Conservation (phyloP, 2,888 invertebrate species). For the Zeuzera pyrina region DNA sequence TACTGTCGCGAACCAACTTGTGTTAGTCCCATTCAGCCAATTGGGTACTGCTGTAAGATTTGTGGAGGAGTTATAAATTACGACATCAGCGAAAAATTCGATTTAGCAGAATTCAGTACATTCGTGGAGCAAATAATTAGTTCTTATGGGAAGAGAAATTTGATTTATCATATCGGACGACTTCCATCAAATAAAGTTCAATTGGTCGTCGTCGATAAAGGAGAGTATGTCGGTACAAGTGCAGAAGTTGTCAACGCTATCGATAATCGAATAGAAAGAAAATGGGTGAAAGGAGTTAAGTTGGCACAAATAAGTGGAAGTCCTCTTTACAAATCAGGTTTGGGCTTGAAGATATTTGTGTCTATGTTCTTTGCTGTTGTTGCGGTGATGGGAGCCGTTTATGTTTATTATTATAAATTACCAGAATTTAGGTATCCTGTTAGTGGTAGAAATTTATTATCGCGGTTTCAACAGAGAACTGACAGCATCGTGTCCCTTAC, state of each 20-base stretch:
- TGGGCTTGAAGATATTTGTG: conserved; percentile 41
- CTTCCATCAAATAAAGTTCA: conserved; percentile 35
- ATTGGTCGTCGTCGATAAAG: conserved; percentile 47
- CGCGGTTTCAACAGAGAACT: conserved; percentile 44
- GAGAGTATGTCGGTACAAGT: conserved; percentile 44
- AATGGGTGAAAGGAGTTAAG: conserved; percentile 33
- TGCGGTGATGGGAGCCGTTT: conserved; percentile 33
- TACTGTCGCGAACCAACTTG: conserved; percentile 44
- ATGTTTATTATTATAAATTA: conserved; percentile 47
- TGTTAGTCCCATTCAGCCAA: conserved; percentile 42
- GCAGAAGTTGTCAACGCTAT: conserved; percentile 37
- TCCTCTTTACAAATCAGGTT: conserved; percentile 36
- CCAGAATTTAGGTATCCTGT: conserved; percentile 26
- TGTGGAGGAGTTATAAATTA: conserved; percentile 49
- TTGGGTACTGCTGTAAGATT: conserved; percentile 54
- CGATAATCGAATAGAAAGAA: conserved; percentile 27
- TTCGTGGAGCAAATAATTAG: conserved; percentile 30
- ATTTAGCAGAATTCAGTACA: conserved; percentile 33
- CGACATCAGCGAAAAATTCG: conserved; percentile 33
- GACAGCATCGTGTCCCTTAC: conserved; percentile 58
- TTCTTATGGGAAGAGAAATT: conserved; percentile 25
- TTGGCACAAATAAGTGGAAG: conserved; percentile 37
- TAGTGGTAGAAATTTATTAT: conserved; percentile 26
- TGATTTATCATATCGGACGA: conserved; percentile 43
- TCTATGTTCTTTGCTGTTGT: conserved; percentile 47